Conservation (phyloP, 2,888 invertebrate species). For the Dasypolia templi region DNA sequence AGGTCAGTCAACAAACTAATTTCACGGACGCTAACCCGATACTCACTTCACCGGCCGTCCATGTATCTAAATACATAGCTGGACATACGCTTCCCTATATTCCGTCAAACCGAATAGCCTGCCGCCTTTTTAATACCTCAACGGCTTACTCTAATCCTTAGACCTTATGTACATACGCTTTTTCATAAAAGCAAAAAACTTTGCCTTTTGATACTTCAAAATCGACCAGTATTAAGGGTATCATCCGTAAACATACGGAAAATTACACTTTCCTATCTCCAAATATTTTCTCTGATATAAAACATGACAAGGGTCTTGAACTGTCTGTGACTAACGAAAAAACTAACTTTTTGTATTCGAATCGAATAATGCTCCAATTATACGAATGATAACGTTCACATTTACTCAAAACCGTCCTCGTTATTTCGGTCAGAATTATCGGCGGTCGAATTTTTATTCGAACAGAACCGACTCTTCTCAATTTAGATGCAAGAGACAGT, state of each 20-base stretch:
- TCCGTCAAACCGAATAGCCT: slow-evolving; percentile 33
- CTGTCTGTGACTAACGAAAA: slow-evolving; percentile 43
- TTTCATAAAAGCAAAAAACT: slow-evolving; percentile 28
- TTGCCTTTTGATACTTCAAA: slow-evolving; percentile 50
- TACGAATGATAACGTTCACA: slow-evolving; percentile 63
- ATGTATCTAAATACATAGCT: slow-evolving; percentile 20
- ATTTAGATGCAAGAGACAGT: slow-evolving; percentile 72
- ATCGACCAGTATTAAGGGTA: slow-evolving; percentile 33
- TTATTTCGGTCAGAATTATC: slow-evolving; percentile 72
- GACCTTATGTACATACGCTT: slow-evolving; percentile 31
- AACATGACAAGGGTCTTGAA: slow-evolving; percentile 61
- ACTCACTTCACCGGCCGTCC: neutral
- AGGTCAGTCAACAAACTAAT: slow-evolving; percentile 18
- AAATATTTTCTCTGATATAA: slow-evolving; percentile 49
- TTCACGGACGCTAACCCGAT: slow-evolving; percentile 14
- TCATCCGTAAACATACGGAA: slow-evolving; percentile 38
- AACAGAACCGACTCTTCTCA: slow-evolving; percentile 62
- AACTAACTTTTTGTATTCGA: slow-evolving; percentile 55
- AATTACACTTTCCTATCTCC: slow-evolving; percentile 44
- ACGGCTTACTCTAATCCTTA: slow-evolving; percentile 47
- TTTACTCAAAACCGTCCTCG: slow-evolving; percentile 65
- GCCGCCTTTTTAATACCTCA: slow-evolving; percentile 44
- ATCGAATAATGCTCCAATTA: slow-evolving; percentile 62
- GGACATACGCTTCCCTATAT: slow-evolving; percentile 4
- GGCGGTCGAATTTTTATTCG: slow-evolving; percentile 74